Evolutionary conservation across 2,113 vertebrate genomes (phyloP), one percentile per base, ranked within the genome.

Genomic region (Bubalus kerabau): DNA sequence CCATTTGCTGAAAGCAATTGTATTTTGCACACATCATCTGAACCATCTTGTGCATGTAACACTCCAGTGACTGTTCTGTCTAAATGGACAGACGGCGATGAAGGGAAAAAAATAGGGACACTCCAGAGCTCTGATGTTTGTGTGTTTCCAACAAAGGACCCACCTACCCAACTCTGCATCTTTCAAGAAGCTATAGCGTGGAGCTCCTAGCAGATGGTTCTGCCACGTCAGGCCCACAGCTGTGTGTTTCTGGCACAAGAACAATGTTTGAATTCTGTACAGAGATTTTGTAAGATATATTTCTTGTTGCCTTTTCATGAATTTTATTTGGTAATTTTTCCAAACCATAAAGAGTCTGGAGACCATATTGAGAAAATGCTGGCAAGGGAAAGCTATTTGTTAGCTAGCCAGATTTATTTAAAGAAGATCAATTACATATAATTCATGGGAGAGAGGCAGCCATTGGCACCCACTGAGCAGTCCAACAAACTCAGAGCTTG

Each of bases 251-350:
- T 97, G 94, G 97, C 97, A 95, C 6, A 40, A 48, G 88, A 97
- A 96, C 93, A 96, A 67, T 97, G 94, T 98, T 98, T 98, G 92
- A 98, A 97, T 97, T 95, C 96, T 92, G 52, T 85, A 90, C 92
- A 94, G 97, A 98, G 98, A 97, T 97, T 97, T 96, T 98, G 94
- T 96, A 74, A 98, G 96, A 94, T 97, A 96, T 95, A 95, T 98
- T 98, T 97, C 95, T 96, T 98, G 92, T 98, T 98, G 97, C 97
- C 96, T 98, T 98, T 98, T 97, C 85, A 86, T 96, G 94, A 95
- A 95, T 98, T 98, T 97, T 97, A 98, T 98, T 98, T 97, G 97
- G 91, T 97, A 97, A 94, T 97, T 98, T 95, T 94, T 98, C 93
- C 21, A 95, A 57, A 96, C 87, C 95, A 97, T 97, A 98, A 98